Conservation (phyloP, 2,888 invertebrate species). For the Ischnus inquisitorius region DNA sequence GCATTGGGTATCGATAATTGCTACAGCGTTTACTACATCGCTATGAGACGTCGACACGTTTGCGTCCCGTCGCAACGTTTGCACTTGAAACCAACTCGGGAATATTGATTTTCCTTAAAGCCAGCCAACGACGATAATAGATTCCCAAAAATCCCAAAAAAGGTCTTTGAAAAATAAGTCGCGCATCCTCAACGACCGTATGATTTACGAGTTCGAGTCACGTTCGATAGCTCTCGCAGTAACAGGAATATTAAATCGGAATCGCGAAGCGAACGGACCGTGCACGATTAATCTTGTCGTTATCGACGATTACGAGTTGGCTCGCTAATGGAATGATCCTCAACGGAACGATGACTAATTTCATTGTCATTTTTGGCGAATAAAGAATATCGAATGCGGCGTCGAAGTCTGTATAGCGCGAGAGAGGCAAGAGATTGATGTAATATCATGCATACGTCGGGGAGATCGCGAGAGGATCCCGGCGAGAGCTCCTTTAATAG, state of each 20-base stretch:
- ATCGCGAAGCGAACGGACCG: neutral
- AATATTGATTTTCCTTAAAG: neutral
- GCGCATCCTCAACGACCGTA: neutral
- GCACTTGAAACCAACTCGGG: neutral
- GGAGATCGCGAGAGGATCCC: neutral
- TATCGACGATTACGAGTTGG: neutral
- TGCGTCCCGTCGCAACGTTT: neutral
- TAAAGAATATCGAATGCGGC: neutral
- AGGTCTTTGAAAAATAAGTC: neutral
- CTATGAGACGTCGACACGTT: neutral
- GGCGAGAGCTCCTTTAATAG: neutral
- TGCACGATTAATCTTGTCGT: neutral
- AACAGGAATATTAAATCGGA: neutral
- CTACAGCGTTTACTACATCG: neutral
- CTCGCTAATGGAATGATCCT: constrained; percentile 2
- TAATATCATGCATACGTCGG: neutral
- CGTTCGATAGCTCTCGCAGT: neutral
- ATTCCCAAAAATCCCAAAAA: neutral
- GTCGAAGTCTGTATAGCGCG: neutral
- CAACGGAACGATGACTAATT: constrained; percentile 18
- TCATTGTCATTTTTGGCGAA: constrained; percentile 2
- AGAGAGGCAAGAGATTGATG: neutral
- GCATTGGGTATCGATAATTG: neutral
- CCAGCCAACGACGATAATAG: neutral
- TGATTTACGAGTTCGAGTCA: neutral